Evolutionary conservation across 2,888 invertebrate genomes (phyloP), one percentile per base, ranked within the genome.

Genomic region (Amphiduros pacificus): DNA sequence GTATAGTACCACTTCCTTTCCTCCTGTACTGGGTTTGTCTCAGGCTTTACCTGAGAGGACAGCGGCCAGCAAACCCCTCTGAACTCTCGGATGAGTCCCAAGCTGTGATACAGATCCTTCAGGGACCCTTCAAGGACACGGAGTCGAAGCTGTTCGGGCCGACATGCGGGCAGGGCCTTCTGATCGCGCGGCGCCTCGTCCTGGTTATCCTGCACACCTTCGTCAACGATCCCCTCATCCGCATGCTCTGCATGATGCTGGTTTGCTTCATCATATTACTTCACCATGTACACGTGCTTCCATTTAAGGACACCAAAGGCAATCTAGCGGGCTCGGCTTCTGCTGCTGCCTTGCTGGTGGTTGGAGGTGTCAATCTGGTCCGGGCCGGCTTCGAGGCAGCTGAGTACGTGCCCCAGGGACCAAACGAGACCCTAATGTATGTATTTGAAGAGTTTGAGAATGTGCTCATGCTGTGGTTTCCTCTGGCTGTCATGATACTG

Each of bases 351-450:
- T 61, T 70, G 27, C 65, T 70, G 41, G 62, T 63, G 0, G 54
- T 70, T 22, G 68, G 64, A 24, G 61, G 60, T 32, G 63, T 69
- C 44, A 70, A 70, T 53, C 60, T 70, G 29, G 68, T 70, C 4
- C 60, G 70, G 4, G 70, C 70, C 9, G 70, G 67, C 53, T 70
- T 70, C 63, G 68, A 67, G 44, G 68, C 65, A n/a, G 70, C 70
- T 9, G 70, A 70, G 51, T 70, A 70, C 55, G 54, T 44, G 3
- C 70, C 70, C 26, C 61, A 62, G n/a, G 70, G 70, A 20, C 70
- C 70, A 14, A 70, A 70, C 36, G 60, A 53, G 6, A 44, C 55
- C 40, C 56, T 70, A 22, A 70, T 69, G 68, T 59, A 58, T 32
- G 56, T 70, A 20, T 69, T 70, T 53, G 52, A 29, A 20, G 67